Percentiles rank a stretch among this genome's conserved stretches.
phyloP scores from a whole-genome alignment of 2,888 invertebrate species.

The Nomada lathburiana region DNA sequence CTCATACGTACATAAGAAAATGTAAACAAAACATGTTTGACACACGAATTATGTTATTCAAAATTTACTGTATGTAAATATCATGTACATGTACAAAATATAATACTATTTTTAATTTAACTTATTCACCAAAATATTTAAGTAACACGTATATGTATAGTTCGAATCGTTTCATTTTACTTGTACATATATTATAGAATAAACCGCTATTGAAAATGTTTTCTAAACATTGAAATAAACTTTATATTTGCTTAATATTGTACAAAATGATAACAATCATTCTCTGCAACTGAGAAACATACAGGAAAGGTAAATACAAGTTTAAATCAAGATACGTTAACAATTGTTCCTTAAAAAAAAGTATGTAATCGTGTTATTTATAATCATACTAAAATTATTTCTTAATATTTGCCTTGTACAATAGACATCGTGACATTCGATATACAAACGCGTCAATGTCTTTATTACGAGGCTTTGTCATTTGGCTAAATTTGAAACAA shows the following conservation, averaged over 20 bases:
- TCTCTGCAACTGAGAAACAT: slow-evolving; percentile 10
- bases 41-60: slow-evolving; percentile 18
- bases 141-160: neutral
- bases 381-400: slow-evolving; percentile 46
- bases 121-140: slow-evolving; percentile 25
- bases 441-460: slow-evolving; percentile 9
- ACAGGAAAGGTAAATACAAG: slow-evolving; percentile 5
- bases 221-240: slow-evolving; percentile 41
- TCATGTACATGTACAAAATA: slow-evolving; percentile 36
- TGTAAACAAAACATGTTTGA: slow-evolving; percentile 18
- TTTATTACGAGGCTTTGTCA: slow-evolving; percentile 36
- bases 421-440: slow-evolving; percentile 3
- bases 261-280: slow-evolving; percentile 25
- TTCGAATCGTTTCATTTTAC: slow-evolving; percentile 7
- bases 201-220: neutral
- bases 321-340: slow-evolving; percentile 25
- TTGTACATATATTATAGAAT: neutral
- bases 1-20: slow-evolving; percentile 3
- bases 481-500: slow-evolving; percentile 56
- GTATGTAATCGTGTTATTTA: slow-evolving; percentile 12
- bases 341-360: slow-evolving; percentile 33
- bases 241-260: slow-evolving; percentile 27
- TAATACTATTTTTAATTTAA: slow-evolving; percentile 35
- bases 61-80: slow-evolving; percentile 23
- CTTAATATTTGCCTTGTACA: slow-evolving; percentile 18